Base-by-base conservation (phyloP, 2,888 invertebrate genomes). In the Altica lythri region DNA sequence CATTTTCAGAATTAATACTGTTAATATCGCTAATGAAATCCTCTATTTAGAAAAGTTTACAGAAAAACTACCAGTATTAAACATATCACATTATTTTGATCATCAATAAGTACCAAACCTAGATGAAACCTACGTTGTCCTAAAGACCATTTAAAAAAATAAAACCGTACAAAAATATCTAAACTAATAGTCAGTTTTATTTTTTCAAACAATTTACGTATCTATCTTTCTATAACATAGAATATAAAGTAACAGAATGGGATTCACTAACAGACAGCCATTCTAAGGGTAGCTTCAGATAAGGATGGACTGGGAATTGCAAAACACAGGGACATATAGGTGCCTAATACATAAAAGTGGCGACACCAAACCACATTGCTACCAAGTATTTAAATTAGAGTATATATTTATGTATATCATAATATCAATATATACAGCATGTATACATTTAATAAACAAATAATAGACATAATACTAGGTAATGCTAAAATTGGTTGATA, bases 351-450 rank as follows among this genome's bases (percentile, higher is more conserved):
- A 74, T 69, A 69, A 70, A 48, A 66, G 72, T 73, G 75, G 75
- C 71, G 74, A 72, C 75, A 74, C 74, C 73, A 60, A 61, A 72
- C 75, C 75, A 75, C 74, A 53, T 61, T 70, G 71, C 75, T 76
- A 75, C 74, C 67, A 71, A 72, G 60, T 70, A 69, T 69, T 72
- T 72, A 73, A 73, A 73, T 72, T 69, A 74, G 73, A 74, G 72
- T 75, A 75, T 72, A 74, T 72, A 70, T 69, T 66, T 71, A 65
- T 69, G 50, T 60, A 55, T 65, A 70, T 69, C 66, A 68, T 71
- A 68, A 71, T 72, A 72, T 71, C 68, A 74, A 75, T 76, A 76
- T 76, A 75, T 76, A 76, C 75, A 76, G 72, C 72, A 74, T 76
- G 76, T 76, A 75, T 75, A 76, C 75, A 76, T 70, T 72, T 68